Evolutionary conservation across 2,797 vertebrate species (phyloP).

Genomic region (Pseudochirops corinnae): DNA sequence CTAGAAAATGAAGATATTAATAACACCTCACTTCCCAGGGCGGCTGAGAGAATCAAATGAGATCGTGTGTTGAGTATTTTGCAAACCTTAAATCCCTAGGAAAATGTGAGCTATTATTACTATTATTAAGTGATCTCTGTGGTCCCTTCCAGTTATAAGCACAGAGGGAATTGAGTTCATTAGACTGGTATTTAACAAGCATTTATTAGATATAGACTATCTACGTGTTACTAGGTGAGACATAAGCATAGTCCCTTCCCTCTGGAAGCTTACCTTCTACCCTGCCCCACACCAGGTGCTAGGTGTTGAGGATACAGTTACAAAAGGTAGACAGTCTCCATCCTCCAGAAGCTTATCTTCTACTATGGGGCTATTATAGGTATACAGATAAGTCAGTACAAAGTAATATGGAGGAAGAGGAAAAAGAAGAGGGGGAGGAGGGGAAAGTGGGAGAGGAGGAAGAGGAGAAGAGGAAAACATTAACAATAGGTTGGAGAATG

Average conservation of each 20-base stretch:
- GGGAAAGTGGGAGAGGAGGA: neutral
- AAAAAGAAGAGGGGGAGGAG: neutral
- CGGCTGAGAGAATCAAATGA: neutral
- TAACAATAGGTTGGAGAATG: neutral
- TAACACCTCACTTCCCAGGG: neutral
- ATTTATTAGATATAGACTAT: slow-evolving; percentile 19
- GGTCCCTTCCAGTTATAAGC: neutral
- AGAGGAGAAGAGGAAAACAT: neutral
- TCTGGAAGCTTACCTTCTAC: neutral
- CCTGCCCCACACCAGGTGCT: neutral
- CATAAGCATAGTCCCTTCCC: neutral
- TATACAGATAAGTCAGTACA: neutral
- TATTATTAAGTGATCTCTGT: neutral
- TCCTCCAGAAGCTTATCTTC: neutral
- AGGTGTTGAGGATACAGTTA: neutral
- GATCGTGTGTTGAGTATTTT: neutral
- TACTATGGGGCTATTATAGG: neutral
- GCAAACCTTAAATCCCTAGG: neutral
- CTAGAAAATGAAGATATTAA: neutral
- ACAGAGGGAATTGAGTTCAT: neutral
- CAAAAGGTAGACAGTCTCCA: neutral
- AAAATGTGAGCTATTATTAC: neutral
- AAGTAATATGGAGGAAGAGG: neutral
- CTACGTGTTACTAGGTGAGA: neutral
- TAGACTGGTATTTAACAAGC: slow-evolving; percentile 18